Percentiles rank a stretch among this genome's conserved stretches.
Evolutionary conservation across 2,113 vertebrate species (phyloP).

Genomic region (Recurvirostra avosetta): DNA sequence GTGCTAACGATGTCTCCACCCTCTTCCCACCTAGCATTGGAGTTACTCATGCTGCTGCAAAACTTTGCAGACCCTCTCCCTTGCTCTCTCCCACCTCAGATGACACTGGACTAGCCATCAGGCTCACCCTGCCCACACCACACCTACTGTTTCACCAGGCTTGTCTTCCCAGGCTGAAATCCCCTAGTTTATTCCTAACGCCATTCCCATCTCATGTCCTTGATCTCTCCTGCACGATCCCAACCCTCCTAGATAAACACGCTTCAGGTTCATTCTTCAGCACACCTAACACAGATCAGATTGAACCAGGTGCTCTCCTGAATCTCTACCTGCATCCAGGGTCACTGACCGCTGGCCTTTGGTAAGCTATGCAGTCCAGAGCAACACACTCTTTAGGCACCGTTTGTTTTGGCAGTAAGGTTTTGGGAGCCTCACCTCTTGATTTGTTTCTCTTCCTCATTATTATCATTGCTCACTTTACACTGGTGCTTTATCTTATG

Average conservation of each 20-base stretch:
- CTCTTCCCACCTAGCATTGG: neutral
- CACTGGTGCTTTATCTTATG: constrained; percentile 3
- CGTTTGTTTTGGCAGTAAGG: neutral
- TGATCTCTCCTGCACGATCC: neutral
- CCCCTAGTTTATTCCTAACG: neutral
- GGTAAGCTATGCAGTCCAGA: neutral
- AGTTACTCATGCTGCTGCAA: neutral
- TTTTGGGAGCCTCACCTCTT: neutral
- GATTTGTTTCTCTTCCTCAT: constrained; percentile 39
- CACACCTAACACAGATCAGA: neutral
- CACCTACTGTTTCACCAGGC: neutral
- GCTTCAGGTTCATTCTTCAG: neutral
- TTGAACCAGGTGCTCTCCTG: neutral
- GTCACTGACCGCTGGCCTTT: neutral
- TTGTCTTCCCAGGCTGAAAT: neutral
- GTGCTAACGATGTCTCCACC: neutral
- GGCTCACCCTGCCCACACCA: neutral
- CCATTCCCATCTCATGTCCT: neutral
- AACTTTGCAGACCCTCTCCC: neutral
- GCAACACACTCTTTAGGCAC: neutral
- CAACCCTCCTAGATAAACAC: neutral
- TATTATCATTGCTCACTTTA: constrained; percentile 15
- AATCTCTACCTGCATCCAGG: neutral
- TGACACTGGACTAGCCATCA: neutral
- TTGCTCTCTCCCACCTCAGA: neutral